Conservation (phyloP, 2,797 vertebrate genomes). For the Nannoperca australis region DNA sequence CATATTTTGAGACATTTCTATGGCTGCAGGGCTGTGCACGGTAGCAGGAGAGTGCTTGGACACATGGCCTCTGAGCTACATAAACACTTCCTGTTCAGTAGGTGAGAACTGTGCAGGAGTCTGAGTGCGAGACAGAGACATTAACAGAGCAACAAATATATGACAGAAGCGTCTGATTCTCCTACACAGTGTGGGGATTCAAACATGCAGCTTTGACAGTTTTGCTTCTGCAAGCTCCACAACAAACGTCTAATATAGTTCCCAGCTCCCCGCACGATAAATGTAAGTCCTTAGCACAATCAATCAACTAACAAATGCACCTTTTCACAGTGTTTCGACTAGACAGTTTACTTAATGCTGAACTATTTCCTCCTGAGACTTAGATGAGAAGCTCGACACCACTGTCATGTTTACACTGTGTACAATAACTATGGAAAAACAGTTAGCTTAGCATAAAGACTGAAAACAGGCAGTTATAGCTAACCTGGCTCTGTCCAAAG, state of each 20-base stretch:
- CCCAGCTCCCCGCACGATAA: not conserved
- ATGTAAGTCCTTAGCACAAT: not conserved
- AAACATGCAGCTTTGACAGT: not conserved
- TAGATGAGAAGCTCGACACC: not conserved
- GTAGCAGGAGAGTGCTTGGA: constrained; percentile 56
- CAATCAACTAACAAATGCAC: not conserved
- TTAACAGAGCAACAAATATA: constrained; percentile 23
- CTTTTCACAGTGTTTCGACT: not conserved
- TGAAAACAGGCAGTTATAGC: not conserved
- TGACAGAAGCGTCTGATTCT: constrained; percentile 11
- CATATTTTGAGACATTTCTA: constrained; percentile 11
- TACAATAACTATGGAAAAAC: no score
- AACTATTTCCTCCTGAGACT: not conserved
- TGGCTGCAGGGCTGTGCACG: constrained; percentile 28
- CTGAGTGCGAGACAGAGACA: constrained; percentile 20
- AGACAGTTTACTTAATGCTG: no score
- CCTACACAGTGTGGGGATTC: not conserved
- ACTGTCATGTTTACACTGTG: not conserved
- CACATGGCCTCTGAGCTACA: constrained; percentile 57
- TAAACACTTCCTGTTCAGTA: constrained; percentile 70
- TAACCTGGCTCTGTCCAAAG: not conserved
- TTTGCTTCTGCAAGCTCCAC: not conserved
- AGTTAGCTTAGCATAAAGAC: not conserved
- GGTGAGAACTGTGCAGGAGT: constrained; percentile 54
- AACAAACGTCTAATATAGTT: not conserved